Evolutionary conservation across 2,113 vertebrate species (phyloP).

Genomic region (Neoarius graeffei): DNA sequence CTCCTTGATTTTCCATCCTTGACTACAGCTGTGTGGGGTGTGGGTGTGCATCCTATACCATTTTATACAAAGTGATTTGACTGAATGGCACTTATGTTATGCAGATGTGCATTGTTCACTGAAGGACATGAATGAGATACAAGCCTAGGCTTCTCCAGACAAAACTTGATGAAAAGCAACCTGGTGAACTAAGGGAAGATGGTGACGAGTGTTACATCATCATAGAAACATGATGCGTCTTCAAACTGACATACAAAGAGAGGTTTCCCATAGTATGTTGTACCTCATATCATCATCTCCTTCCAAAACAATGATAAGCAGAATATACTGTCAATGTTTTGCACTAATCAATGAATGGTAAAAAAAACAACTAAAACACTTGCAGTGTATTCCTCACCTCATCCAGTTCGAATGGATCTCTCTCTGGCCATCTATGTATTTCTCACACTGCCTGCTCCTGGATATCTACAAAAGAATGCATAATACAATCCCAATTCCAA

Average conservation of each 20-base stretch:
- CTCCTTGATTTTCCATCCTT: not conserved
- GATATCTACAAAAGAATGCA: slow-evolving; percentile 6
- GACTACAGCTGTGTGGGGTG: not conserved
- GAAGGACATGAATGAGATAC: not conserved
- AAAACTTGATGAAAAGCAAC: not conserved
- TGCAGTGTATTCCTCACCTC: not conserved
- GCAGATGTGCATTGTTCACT: not conserved
- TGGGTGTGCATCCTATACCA: not conserved
- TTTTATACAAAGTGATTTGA: not conserved
- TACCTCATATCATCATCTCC: not conserved
- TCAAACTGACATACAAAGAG: not conserved
- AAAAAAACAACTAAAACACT: not conserved
- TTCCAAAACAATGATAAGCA: not conserved
- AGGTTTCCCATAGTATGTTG: not conserved
- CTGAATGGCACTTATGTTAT: not conserved
- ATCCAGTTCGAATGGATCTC: slow-evolving; percentile 2
- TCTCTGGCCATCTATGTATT: not conserved
- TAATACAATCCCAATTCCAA: too few relatives aligned
- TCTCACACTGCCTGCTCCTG: slow-evolving; percentile 2
- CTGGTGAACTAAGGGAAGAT: not conserved
- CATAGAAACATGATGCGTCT: not conserved
- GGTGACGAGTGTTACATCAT: not conserved
- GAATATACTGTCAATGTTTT: too few relatives aligned
- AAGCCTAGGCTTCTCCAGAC: not conserved
- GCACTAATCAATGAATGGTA: not conserved